Conservation (phyloP, 53 echinoderm and acorn worm genomes). For the Arbacia lixula region DNA sequence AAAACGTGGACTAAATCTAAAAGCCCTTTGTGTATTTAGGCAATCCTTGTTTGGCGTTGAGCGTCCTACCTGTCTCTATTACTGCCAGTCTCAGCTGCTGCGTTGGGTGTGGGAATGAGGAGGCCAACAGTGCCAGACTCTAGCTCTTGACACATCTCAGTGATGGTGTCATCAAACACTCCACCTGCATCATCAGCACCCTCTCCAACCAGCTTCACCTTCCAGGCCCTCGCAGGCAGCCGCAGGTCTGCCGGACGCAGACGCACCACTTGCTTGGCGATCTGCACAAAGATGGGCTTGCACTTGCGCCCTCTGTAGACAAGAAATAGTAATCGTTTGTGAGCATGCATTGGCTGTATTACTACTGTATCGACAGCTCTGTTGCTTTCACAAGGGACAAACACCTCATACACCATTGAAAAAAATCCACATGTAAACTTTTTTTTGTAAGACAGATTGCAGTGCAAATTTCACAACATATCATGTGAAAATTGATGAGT, state of each 20-base stretch:
- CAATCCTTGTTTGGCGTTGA: no score
- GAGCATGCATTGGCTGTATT: no score
- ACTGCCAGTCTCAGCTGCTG: slow-evolving; percentile 89
- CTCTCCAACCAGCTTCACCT: slow-evolving; percentile 98
- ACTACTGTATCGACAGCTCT: no score
- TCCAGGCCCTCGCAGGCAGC: slow-evolving; percentile 97
- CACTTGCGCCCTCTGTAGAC: slow-evolving; percentile 86
- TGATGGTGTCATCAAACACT: slow-evolving; percentile 99
- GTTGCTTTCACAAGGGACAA: no score
- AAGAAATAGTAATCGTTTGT: no score
- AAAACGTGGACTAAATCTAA: no score
- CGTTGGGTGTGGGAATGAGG: slow-evolving; percentile 91
- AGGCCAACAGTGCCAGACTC: slow-evolving; percentile 91
- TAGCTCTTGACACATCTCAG: slow-evolving; percentile 99
- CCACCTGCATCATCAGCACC: slow-evolving; percentile 99
- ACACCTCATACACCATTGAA: no score
- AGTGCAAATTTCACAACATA: no score
- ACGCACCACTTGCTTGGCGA: slow-evolving; percentile 97
- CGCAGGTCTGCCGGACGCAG: slow-evolving; percentile 86
- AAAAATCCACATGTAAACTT: no score
- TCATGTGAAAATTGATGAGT: no score
- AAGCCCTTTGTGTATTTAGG: no score
- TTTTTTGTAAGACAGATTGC: no score
- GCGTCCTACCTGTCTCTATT: slow-evolving; percentile 87
- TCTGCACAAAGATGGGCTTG: slow-evolving; percentile 98